Percentiles rank a stretch among this genome's conserved stretches.
Conservation (phyloP, 37 sponge, comb jelly and placozoan genomes). For the Beroe forskalii region DNA sequence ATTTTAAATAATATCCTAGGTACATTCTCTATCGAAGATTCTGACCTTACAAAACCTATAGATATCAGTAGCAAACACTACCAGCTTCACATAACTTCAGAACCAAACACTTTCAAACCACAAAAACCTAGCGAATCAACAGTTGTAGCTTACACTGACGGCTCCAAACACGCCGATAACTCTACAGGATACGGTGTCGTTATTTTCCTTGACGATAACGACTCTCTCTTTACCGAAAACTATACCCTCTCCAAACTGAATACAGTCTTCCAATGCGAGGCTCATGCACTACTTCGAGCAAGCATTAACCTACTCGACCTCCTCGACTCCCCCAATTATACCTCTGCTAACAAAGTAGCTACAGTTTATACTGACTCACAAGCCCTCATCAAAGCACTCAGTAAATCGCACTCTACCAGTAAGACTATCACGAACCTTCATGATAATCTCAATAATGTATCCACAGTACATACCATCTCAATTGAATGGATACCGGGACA, state of each 20-base stretch:
- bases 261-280: too few species aligned
- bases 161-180: not conserved
- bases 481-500: not conserved
- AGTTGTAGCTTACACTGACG: not conserved
- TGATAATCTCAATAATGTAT: not conserved
- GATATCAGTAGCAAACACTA: slow-evolving; percentile 7
- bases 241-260: not conserved
- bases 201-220: not conserved
- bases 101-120: not conserved
- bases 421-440: not conserved
- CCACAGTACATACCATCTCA: not conserved
- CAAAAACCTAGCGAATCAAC: not conserved
- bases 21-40: not conserved
- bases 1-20: not conserved
- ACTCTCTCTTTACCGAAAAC: not conserved
- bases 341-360: not conserved
- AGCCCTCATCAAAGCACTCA: slow-evolving; percentile 17
- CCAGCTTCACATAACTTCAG: not conserved
- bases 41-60: not conserved
- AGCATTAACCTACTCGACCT: not conserved
- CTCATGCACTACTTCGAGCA: not conserved
- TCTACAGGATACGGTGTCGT: slow-evolving; percentile 1
- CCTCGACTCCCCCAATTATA: not conserved
- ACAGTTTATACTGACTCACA: slow-evolving; percentile 1
- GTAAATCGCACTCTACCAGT: not conserved